Evolutionary conservation across 2,888 invertebrate species (phyloP).

Genomic region (Cosmopolites sordidus): DNA sequence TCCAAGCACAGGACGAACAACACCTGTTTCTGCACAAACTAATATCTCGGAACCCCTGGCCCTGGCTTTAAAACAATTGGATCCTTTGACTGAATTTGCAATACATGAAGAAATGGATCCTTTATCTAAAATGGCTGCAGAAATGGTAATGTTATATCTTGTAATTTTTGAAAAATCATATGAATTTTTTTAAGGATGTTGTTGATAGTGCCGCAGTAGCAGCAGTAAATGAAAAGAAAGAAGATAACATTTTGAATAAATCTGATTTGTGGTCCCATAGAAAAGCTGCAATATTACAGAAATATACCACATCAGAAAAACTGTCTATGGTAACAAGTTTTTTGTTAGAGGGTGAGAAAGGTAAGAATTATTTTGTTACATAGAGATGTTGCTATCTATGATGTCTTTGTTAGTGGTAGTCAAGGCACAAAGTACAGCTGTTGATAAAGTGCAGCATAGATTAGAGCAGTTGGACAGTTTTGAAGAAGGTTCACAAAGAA

Average conservation of each 20-base stretch:
- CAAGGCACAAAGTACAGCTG: conserved; percentile 74
- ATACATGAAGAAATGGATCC: conserved; percentile 59
- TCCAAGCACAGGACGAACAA: conserved; percentile 53
- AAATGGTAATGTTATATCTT: conserved; percentile 43
- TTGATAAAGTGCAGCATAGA: conserved; percentile 84
- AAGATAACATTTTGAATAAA: conserved; percentile 29
- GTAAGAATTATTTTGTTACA: conserved; percentile 46
- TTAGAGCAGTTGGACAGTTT: conserved; percentile 92
- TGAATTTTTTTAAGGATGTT: conserved; percentile 27
- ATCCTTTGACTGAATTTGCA: conserved; percentile 70
- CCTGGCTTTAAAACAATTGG: conserved; percentile 63
- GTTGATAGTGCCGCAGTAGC: conserved; percentile 23
- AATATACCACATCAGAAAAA: conserved; percentile 91
- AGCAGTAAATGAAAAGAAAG: conserved; percentile 28
- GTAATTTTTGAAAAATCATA: not conserved
- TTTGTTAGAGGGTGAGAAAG: conserved; percentile 75
- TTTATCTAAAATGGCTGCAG: conserved; percentile 59
- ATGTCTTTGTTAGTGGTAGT: conserved; percentile 61
- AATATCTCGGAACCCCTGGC: conserved; percentile 54
- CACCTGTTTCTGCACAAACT: conserved; percentile 45
- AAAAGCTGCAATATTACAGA: conserved; percentile 73
- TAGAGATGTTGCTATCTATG: conserved; percentile 27
- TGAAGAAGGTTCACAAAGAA: conserved; percentile 83
- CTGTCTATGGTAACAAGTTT: conserved; percentile 87
- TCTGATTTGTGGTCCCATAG: conserved; percentile 76